These are phyloP conservation scores for Artibeus jamaicensis DNA, from an alignment of 2,797 vertebrate species.

Conservation along the genomic window DNA sequence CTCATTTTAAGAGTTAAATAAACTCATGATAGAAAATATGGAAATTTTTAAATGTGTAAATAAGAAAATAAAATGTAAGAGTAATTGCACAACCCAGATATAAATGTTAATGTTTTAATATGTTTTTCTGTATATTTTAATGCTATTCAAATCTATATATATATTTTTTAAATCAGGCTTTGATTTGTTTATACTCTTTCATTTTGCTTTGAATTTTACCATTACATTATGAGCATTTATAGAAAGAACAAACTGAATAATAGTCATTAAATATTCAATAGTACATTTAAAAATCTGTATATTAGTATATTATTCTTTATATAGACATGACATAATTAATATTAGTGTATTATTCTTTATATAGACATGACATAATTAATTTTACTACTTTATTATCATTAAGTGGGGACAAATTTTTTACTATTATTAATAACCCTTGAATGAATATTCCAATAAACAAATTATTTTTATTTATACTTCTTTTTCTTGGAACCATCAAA, in stretches of 20 bases:
- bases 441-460: neutral
- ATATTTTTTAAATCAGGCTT: neutral
- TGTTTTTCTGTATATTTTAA: neutral
- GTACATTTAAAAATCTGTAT: constrained; percentile 11
- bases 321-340: constrained; percentile 28
- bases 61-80: constrained; percentile 55
- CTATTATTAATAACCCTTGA: constrained; percentile 16
- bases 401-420: constrained; percentile 17
- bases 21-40: constrained; percentile 51
- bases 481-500: constrained; percentile 33
- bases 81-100: neutral
- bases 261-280: constrained; percentile 57
- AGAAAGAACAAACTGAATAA: constrained; percentile 41
- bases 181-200: neutral
- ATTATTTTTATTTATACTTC: constrained; percentile 27
- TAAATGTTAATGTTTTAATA: constrained; percentile 41
- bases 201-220: constrained; percentile 34
- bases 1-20: constrained; percentile 43
- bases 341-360: constrained; percentile 46
- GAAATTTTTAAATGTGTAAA: constrained; percentile 35
- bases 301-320: constrained; percentile 43
- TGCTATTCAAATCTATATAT: neutral
- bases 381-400: constrained; percentile 42
- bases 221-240: constrained; percentile 30
- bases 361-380: constrained; percentile 40